These are phyloP conservation scores for Metopolophium dirhodum DNA, from an alignment of 1,140 invertebrate species.

Conservation along the genomic window DNA sequence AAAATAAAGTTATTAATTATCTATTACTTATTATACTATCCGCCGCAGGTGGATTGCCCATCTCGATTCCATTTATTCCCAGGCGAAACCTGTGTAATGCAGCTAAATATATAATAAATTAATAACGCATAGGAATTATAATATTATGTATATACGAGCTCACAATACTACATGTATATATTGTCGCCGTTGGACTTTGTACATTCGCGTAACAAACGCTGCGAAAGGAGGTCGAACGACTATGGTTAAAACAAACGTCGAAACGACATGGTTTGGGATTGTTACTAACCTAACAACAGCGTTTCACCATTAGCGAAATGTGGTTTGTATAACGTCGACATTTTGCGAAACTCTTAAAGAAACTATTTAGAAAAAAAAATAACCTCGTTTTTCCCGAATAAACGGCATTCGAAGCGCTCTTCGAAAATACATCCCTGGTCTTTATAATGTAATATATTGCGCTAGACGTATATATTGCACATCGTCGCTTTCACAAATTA, in stretches of 20 bases:
- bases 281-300: background rate
- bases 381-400: background rate
- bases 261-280: slow-evolving; percentile 11
- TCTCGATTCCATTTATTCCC: no score
- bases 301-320: slow-evolving; percentile 21
- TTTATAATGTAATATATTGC: background rate
- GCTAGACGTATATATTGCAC: background rate
- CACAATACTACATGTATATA: background rate
- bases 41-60: no score
- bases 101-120: no score
- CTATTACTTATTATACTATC: no score
- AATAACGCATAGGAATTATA: background rate
- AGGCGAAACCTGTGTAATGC: no score
- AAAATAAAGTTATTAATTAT: no score
- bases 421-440: background rate
- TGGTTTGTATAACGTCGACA: slow-evolving; percentile 10
- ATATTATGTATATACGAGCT: background rate
- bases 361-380: background rate
- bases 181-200: background rate
- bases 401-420: background rate
- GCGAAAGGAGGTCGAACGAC: background rate
- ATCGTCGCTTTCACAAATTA: background rate
- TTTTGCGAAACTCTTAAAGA: background rate
- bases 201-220: background rate
- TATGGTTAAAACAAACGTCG: slow-evolving; percentile 16